Base-by-base conservation (phyloP, 1,140 invertebrate genomes). In the Zaprionus ornatus region DNA sequence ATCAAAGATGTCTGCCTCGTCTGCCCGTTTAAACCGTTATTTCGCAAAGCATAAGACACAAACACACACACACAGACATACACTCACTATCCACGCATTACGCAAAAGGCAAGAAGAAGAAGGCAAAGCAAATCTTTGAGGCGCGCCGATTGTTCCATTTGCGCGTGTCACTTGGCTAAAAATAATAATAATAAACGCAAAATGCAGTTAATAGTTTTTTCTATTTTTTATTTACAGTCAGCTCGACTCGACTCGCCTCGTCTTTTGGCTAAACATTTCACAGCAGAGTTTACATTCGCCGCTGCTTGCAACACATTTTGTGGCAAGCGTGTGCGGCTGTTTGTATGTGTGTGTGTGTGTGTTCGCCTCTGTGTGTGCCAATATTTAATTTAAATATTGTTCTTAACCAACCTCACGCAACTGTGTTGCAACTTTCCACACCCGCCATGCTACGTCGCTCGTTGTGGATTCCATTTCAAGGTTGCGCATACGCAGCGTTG, bases 381-480 rank as follows among this genome's bases (percentile, higher is more conserved):
- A 84, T 88, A 88, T 88, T 90, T 88, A 88, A 90, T 88, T 88
- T 84, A 88, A 88, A 88, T 88, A 88, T 88, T 88, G 80, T 88
- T 84, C 84, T 88, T 88, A 88, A 88, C 84, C 84, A 90, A 74
- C 84, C 85, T 84, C 85, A 84, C 74, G 67, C 45, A 17, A 45
- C n/a, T 21, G 57, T 87, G 84, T 88, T 74, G 84, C 84, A 87
- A 87, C 73, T 64, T 64, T 15, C 42, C 66, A 66, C 62, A 72
- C 57, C 70, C 63, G 54, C 64, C 32, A 45, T n/a, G 61, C 32
- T 37, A 23, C 37, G 52, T 35, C 40, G 40, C n/a, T n/a, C 40
- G 15, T 17, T 64, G 52, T 61, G 62, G 42, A 76, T 77, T 57
- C 19, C 25, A 29, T 62, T 74, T 88, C 84, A 88, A 88, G 84